A percentile compares a stretch with the other conserved stretches of the same genome.
phyloP scores from a whole-genome alignment of 64 coral and sea anemone genomes.

The Pocillopora damicornis region DNA sequence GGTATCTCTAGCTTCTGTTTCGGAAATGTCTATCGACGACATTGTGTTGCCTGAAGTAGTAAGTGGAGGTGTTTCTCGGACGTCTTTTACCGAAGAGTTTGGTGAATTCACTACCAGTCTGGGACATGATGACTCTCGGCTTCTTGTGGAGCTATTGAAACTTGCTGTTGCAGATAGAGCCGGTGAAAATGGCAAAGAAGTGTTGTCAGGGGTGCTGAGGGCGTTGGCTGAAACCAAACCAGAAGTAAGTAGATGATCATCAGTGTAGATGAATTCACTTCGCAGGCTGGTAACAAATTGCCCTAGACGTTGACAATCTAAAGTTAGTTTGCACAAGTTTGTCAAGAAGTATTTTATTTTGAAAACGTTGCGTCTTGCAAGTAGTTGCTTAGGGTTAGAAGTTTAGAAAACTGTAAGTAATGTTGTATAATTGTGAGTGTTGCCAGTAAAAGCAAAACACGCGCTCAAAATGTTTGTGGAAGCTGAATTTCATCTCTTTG shows the following conservation, averaged over 20 bases:
- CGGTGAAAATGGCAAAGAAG: constrained; percentile 70
- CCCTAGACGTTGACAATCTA: too few relatives aligned
- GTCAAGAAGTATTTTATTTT: too few relatives aligned
- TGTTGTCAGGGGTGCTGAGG: constrained; percentile 64
- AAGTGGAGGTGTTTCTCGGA: constrained; percentile 36
- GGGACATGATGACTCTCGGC: constrained; percentile 72
- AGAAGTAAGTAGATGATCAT: constrained; percentile 38
- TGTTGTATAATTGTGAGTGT: background rate
- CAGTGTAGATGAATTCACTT: background rate
- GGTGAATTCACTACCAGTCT: constrained; percentile 80
- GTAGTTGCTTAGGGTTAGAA: too few relatives aligned
- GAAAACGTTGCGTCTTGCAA: too few relatives aligned
- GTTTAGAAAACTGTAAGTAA: too few relatives aligned
- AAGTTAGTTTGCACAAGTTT: too few relatives aligned
- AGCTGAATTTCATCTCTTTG: too few relatives aligned
- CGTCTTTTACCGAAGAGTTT: constrained; percentile 34
- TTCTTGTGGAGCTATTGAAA: constrained; percentile 88
- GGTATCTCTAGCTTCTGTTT: constrained; percentile 42
- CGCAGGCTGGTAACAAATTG: too few relatives aligned
- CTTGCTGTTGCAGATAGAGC: constrained; percentile 86
- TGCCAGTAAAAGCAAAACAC: too few relatives aligned
- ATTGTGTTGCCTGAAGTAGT: constrained; percentile 61
- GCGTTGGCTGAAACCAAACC: constrained; percentile 62
- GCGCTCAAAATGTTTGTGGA: background rate
- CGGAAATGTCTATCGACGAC: constrained; percentile 76